Evolutionary conservation across 2,113 vertebrate genomes (phyloP).

Genomic region (Gracilinanus agilis): DNA sequence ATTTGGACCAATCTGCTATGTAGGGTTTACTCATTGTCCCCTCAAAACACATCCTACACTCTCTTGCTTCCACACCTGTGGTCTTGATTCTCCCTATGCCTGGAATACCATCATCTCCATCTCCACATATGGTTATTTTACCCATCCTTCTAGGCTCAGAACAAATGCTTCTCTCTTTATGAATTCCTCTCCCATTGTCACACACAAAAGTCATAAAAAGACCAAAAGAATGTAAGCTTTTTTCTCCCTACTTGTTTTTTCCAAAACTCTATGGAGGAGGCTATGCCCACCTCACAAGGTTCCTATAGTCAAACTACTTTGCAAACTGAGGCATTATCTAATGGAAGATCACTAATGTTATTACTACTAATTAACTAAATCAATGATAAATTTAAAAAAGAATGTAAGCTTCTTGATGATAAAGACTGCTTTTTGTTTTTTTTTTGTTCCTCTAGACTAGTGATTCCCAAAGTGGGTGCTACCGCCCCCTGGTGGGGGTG

Average conservation of each 20-base stretch:
- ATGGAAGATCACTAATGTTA: no score
- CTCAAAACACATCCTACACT: background rate
- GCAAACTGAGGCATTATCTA: no score
- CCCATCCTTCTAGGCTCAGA: background rate
- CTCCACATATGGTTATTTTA: background rate
- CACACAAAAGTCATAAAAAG: background rate
- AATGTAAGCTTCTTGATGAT: slow-evolving; percentile 25
- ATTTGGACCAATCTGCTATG: background rate
- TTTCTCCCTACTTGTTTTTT: no score
- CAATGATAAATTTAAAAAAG: background rate
- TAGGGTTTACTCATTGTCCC: background rate
- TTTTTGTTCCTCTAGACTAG: background rate
- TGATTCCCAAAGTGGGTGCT: no score
- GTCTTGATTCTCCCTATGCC: background rate
- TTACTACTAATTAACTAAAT: no score
- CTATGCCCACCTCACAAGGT: no score
- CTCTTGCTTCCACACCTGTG: background rate
- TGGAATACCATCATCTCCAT: background rate
- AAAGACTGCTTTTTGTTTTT: slow-evolving; percentile 23
- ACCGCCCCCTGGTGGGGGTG: no score
- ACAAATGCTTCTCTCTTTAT: slow-evolving; percentile 14
- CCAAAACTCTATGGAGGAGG: no score
- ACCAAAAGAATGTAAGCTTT: slow-evolving; percentile 19
- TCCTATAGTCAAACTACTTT: no score
- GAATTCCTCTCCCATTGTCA: slow-evolving; percentile 7